Evolutionary conservation across 2,113 vertebrate genomes (phyloP).

Genomic region (Ameiurus melas): DNA sequence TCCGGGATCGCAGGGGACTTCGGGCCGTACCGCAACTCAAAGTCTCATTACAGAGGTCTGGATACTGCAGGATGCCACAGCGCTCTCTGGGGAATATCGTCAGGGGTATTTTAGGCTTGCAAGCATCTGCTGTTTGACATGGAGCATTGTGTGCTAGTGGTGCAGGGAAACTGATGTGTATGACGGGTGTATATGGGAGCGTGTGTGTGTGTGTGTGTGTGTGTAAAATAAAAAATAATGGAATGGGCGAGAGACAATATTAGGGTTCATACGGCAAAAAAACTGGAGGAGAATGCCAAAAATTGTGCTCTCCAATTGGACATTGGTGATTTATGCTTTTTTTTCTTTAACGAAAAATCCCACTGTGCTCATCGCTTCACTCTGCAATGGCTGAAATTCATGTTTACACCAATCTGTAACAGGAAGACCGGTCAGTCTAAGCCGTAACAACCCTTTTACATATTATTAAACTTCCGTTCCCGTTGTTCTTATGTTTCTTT

Average conservation of each 20-base stretch:
- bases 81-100: slow-evolving; percentile 69
- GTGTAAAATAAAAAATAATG: neutral
- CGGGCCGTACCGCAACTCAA: slow-evolving; percentile 66
- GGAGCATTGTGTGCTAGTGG: slow-evolving; percentile 50
- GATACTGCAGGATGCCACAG: slow-evolving; percentile 56
- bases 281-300: neutral
- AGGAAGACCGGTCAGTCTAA: neutral
- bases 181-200: neutral
- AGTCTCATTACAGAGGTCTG: slow-evolving; percentile 76
- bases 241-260: neutral
- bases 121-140: slow-evolving; percentile 66
- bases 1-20: slow-evolving; percentile 66
- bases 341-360: neutral
- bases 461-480: neutral
- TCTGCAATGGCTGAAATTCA: neutral
- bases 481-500: neutral
- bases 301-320: neutral
- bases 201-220: neutral
- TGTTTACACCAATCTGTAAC: neutral
- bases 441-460: neutral
- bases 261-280: neutral
- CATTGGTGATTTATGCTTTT: neutral
- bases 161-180: slow-evolving; percentile 35
- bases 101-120: slow-evolving; percentile 75
- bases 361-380: neutral